Evolutionary conservation across 2,113 vertebrate genomes (phyloP).

Genomic region (Poeciliopsis turrubarensis): DNA sequence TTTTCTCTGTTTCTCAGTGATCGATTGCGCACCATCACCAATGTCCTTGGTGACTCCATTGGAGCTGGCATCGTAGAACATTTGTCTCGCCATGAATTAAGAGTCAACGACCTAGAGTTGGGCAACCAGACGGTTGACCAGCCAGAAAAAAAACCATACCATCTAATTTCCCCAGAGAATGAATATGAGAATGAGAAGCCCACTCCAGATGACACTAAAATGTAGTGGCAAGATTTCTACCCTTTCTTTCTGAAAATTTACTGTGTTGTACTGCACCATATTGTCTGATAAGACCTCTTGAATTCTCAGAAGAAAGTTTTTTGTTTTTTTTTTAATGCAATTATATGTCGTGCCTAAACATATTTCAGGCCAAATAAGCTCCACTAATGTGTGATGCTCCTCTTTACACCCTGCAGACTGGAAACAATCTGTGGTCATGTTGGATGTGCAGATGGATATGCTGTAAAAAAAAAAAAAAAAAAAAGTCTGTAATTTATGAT

Average conservation of each 20-base stretch:
- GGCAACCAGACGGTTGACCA: conserved; percentile 93
- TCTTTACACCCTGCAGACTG: conserved; percentile 7
- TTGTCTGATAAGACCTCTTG: conserved; percentile 16
- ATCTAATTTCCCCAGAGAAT: conserved; percentile 87
- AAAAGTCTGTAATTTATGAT: too few species aligned
- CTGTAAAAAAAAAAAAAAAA: too few species aligned
- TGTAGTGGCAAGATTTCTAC: conserved; percentile 78
- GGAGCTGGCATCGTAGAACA: conserved; percentile 95
- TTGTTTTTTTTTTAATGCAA: conserved; percentile 13
- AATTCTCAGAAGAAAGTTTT: not conserved
- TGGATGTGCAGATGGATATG: conserved; percentile 16
- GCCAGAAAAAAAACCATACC: conserved; percentile 91
- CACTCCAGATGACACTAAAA: conserved; percentile 90
- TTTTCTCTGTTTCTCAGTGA: conserved; percentile 79
- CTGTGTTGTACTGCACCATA: conserved; percentile 14
- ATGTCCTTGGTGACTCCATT: conserved; percentile 94
- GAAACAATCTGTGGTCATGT: conserved; percentile 24
- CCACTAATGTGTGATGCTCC: conserved; percentile 13
- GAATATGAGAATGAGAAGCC: conserved; percentile 83
- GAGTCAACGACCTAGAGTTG: conserved; percentile 84
- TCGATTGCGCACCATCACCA: conserved; percentile 92
- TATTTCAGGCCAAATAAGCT: conserved; percentile 45
- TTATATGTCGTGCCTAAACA: conserved; percentile 40
- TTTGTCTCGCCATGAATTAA: conserved; percentile 90
- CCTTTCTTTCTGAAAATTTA: not conserved